Evolutionary conservation across 1,140 invertebrate species (phyloP), one percentile per base, ranked within the genome.

Genomic region (Rhynchophorus ferrugineus): DNA sequence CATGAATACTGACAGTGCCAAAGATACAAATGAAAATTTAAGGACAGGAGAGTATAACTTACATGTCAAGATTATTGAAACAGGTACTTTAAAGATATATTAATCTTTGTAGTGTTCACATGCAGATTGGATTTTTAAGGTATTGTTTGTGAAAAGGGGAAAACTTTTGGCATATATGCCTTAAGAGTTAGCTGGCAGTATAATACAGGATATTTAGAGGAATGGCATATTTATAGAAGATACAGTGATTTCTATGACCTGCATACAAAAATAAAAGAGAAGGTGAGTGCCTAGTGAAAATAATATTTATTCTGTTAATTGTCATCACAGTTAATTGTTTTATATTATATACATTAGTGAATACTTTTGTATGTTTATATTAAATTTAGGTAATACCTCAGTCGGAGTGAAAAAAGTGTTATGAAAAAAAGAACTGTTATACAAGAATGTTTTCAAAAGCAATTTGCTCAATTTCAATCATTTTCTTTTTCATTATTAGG

Each of bases 241-340:
- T 97, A 95, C 64, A 93, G 89, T 22, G 92, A 96, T 71, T 96
- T 97, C 70, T 83, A 95, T 65, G 87, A 91, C 65, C 73, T 95
- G 5, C 82, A 91, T 64, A 75, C 79, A 61, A 81, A 87, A 72
- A 79, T 92, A 62, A 82, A 81, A 69, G 81, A 83, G 36, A 84
- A 82, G 68, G 80, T 80, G 67, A 56, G 57, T 53, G 24, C 21
- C 11, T 20, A 22, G 3, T n/a, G 11, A 33, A 13, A 22, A 20
- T 46, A 18, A 43, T 45, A 36, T 18, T 44, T 45, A 29, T 29
- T 11, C 3, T 13, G 46, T 14, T 9, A n/a, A 43, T 11, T 14
- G 17, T 51, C 19, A 7, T 11, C 5, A 6, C 35, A 37, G 3
- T 6, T 11, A 33, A 33, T 33, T 6, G 5, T 5, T 37, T 37